Base-by-base conservation (phyloP, 2,113 vertebrate genomes). In the Sinocyclocheilus rhinocerous region DNA sequence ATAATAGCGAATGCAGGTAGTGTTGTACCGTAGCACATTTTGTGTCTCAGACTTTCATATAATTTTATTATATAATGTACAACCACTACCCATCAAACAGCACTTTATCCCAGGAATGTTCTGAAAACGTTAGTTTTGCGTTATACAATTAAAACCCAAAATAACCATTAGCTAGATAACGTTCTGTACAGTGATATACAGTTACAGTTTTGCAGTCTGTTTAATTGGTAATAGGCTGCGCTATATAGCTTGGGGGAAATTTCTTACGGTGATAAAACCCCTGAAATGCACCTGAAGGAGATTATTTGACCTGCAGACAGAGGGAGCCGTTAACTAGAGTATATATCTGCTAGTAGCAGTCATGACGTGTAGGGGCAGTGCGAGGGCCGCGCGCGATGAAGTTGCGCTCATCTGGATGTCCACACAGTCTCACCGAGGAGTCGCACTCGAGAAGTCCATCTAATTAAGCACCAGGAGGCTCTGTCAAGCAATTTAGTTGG, bases 281-380 rank as follows among this genome's bases (percentile, higher is more conserved):
- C 8, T 59, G 15, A 18, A 72, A 22, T 73, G 2, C 4, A 72
- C 36, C 8, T 50, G 33, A 73, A 42, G 11, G 76, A 18, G 15
- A 55, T 5, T 55, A 83, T 22, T 29, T 78, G 33, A 61, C 72
- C 79, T 76, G 69, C 84, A 65, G 86, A 36, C 70, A 88, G 88
- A 76, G 75, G 91, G 87, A 86, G 87, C 82, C 65, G 70, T 77
- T 87, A 72, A 65, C 39, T 84, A 16, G 36, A 18, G 26, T 42
- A 29, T 69, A 16, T 10, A 15, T 26, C 20, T 10, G 20, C n/a
- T 24, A 57, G 61, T 24, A 42, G 50, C 33, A 57, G 7, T 82
- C 55, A 81, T 94, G 94, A 94, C 94, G 93, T 91, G 87, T 88
- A 88, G 89, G 91, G 93, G 90, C 89, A 20, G 94, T 90, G 88